A percentile compares a stretch with the other conserved stretches of the same genome.
phyloP scores from a whole-genome alignment of 2,888 invertebrate genomes.

The Eupsilia transversa region DNA sequence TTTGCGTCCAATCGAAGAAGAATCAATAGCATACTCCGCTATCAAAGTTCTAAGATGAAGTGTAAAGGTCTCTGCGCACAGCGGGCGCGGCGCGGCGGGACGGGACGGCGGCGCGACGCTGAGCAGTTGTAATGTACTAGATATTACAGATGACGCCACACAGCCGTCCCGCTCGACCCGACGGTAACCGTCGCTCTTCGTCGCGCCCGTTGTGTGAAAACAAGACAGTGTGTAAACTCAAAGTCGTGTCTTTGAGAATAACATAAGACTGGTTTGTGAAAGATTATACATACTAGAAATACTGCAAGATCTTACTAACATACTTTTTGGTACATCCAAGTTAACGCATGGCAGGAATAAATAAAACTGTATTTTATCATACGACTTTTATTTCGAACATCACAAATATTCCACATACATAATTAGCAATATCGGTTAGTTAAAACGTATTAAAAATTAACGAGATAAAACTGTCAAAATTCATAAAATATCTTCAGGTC shows the following conservation, averaged over 20 bases:
- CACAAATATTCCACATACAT: constrained; percentile 84
- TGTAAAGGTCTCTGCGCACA: no score
- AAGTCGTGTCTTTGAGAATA: not conserved
- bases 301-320: not conserved
- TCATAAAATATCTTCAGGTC: constrained; percentile 62
- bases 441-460: constrained; percentile 68
- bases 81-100: no score
- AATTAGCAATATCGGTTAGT: constrained; percentile 74
- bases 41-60: not conserved
- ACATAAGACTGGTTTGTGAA: not conserved
- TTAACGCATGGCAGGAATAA: constrained; percentile 2
- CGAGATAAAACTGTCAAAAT: constrained; percentile 69
- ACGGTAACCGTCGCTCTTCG: no score
- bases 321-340: not conserved
- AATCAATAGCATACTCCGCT: not conserved
- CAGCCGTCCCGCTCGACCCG: no score
- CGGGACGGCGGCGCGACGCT: no score
- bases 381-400: constrained; percentile 83
- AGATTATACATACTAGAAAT: not conserved
- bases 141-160: no score
- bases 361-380: constrained; percentile 61
- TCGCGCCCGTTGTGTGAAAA: no score
- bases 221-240: not conserved
- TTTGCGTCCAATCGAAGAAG: not conserved
- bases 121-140: no score